phyloP scores from a whole-genome alignment of 2,797 vertebrate genomes.

The Alca torda region DNA sequence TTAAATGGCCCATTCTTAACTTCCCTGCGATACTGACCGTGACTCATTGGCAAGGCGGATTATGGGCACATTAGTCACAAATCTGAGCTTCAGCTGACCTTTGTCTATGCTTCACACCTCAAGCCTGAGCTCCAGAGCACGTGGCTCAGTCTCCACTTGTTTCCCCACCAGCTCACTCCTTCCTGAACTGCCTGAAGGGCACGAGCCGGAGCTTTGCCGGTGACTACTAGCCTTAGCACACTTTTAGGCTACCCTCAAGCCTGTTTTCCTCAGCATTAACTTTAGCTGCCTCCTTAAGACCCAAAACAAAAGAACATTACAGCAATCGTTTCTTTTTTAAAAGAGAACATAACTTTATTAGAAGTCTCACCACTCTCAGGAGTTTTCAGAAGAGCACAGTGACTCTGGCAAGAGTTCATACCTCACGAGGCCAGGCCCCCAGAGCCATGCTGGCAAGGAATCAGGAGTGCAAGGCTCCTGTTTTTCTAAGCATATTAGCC shows the following conservation, averaged over 20 bases:
- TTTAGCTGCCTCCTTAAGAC: neutral
- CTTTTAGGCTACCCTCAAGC: neutral
- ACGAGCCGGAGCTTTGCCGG: neutral
- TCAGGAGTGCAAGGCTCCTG: neutral
- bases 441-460: neutral
- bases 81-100: neutral
- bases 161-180: neutral
- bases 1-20: neutral
- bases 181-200: neutral
- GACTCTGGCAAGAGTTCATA: neutral
- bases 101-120: neutral
- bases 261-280: neutral
- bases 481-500: neutral
- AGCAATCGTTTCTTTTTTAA: neutral
- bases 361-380: neutral
- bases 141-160: neutral
- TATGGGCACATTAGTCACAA: neutral
- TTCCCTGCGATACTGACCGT: fast-evolving
- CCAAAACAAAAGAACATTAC: neutral
- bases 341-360: slow-evolving; percentile 32
- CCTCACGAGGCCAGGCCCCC: neutral
- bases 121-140: neutral
- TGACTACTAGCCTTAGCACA: neutral
- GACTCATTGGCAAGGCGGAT: neutral
- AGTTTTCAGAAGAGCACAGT: neutral